Percentiles rank a stretch among this genome's conserved stretches.
Evolutionary conservation across 1,140 invertebrate species (phyloP).

Genomic region (Drosophila albomicans): DNA sequence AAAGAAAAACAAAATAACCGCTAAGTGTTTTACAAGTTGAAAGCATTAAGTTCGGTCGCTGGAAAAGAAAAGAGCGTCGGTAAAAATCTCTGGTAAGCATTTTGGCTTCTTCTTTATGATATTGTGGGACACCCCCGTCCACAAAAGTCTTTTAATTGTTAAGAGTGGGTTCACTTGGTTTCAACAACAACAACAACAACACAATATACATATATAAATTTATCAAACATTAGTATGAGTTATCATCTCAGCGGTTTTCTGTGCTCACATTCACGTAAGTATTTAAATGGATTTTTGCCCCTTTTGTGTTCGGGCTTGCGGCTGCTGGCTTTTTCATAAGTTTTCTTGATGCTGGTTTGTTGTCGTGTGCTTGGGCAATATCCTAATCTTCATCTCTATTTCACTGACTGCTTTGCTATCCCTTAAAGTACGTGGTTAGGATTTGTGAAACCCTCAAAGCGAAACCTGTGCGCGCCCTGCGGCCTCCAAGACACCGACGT

Average conservation of each 20-base stretch:
- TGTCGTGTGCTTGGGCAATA: constrained; percentile 12
- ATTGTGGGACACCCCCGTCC: not conserved
- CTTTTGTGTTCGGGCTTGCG: not conserved
- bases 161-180: constrained; percentile 14
- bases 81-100: constrained; percentile 69
- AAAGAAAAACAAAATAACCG: constrained; percentile 73
- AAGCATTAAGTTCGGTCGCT: constrained; percentile 64
- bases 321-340: not conserved
- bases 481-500: constrained; percentile 53
- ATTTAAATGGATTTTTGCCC: constrained; percentile 23
- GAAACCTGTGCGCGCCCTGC: constrained; percentile 18
- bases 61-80: constrained; percentile 28
- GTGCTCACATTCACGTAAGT: constrained; percentile 3
- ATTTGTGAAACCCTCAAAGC: constrained; percentile 33
- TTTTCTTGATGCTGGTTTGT: not conserved
- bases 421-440: constrained; percentile 32
- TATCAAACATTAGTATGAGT: not conserved
- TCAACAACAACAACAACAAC: no score
- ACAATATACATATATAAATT: not conserved
- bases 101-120: constrained; percentile 9
- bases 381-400: constrained; percentile 32
- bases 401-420: constrained; percentile 2
- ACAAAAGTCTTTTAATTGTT: constrained; percentile 45
- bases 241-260: constrained; percentile 2
- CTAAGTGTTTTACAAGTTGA: constrained; percentile 81